These are phyloP conservation scores for Hassar affinis DNA, from an alignment of 2,113 vertebrate species.

Conservation along the genomic window DNA sequence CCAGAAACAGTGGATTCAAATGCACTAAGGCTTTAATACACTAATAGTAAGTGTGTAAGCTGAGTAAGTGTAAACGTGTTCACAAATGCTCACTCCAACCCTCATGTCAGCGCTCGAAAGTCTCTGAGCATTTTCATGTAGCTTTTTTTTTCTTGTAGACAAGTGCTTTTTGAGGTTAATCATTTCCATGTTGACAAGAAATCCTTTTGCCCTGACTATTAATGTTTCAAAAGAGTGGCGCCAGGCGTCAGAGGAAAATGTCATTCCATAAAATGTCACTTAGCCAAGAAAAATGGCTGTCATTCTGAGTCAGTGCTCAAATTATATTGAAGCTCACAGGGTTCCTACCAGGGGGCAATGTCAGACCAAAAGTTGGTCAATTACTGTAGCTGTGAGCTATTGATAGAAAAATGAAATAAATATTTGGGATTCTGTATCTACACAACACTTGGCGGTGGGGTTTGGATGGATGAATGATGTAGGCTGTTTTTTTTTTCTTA, in stretches of 20 bases:
- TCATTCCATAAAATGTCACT: constrained; percentile 15
- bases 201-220: constrained; percentile 7
- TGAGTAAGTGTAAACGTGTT: neutral
- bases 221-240: constrained; percentile 10
- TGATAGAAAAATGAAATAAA: neutral
- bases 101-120: neutral
- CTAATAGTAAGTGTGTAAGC: neutral
- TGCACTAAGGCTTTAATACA: neutral
- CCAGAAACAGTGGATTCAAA: neutral
- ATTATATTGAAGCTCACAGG: constrained; percentile 11
- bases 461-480: neutral
- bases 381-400: constrained; percentile 15
- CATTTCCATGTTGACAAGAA: constrained; percentile 20
- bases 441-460: neutral
- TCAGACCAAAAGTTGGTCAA: constrained; percentile 6
- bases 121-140: neutral
- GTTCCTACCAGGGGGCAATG: constrained; percentile 3
- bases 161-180: constrained; percentile 9
- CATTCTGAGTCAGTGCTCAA: constrained; percentile 18
- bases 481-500: neutral
- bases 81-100: neutral
- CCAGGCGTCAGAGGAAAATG: neutral
- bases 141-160: neutral
- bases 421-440: neutral
- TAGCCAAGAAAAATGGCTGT: neutral